These are phyloP conservation scores for Caerostris extrusa DNA, from an alignment of 1,140 invertebrate genomes.

Conservation along the genomic window DNA sequence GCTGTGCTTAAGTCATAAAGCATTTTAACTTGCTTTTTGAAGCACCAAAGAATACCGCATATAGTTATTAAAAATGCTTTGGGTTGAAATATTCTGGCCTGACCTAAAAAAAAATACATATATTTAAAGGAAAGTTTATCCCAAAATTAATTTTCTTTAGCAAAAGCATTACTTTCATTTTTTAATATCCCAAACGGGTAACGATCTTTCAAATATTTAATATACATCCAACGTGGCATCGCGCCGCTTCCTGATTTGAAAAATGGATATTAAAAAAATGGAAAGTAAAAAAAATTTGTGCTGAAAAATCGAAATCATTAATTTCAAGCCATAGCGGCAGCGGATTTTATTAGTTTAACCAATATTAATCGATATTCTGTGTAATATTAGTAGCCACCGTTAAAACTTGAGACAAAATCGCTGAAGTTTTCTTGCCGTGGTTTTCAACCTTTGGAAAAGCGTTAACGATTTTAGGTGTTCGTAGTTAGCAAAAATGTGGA, in stretches of 20 bases:
- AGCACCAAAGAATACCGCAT: background rate
- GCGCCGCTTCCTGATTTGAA: background rate
- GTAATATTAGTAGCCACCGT: conserved; percentile 20
- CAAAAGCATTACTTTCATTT: conserved; percentile 18
- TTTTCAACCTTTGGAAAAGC: background rate
- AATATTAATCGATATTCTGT: conserved; percentile 45
- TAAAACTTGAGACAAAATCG: background rate
- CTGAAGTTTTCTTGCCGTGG: background rate
- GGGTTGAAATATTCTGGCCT: background rate
- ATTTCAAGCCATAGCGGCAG: background rate
- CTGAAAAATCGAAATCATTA: conserved; percentile 59
- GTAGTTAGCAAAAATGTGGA: background rate
- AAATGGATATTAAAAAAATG: conserved; percentile 48
- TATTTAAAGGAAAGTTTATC: conserved; percentile 50
- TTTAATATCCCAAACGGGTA: conserved; percentile 21
- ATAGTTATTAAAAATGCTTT: conserved; percentile 2
- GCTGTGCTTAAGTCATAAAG: background rate
- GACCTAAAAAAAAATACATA: background rate
- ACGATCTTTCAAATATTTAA: conserved; percentile 62
- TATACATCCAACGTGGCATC: conserved; percentile 32
- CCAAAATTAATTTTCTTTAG: conserved; percentile 56
- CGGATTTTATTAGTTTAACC: conserved; percentile 53
- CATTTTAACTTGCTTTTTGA: background rate
- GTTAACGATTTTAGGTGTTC: conserved; percentile 1
- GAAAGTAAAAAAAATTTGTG: background rate